phyloP scores from a whole-genome alignment of 2,113 vertebrate species.

The Engystomops pustulosus region DNA sequence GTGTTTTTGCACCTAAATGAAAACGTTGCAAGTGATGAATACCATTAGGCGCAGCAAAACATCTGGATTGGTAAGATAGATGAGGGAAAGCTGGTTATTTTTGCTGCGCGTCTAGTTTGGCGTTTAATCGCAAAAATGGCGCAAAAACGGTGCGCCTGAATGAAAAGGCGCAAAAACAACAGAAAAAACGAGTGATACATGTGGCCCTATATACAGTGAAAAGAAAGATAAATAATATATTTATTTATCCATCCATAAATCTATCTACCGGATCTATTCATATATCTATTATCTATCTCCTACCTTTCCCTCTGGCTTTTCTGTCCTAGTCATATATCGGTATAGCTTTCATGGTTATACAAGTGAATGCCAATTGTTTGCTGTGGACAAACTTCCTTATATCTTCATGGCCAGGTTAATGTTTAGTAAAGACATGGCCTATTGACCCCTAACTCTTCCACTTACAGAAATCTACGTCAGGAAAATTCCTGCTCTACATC shows the following conservation, averaged over 20 bases:
- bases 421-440: slow-evolving; percentile 12
- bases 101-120: no score
- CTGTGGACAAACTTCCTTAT: neutral
- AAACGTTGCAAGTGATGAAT: no score
- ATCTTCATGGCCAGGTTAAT: slow-evolving; percentile 52
- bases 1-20: no score
- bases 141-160: no score
- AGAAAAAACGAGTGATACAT: no score
- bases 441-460: slow-evolving; percentile 30
- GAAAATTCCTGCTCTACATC: neutral
- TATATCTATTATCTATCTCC: neutral
- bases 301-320: neutral
- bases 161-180: no score
- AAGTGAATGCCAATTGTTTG: neutral
- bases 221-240: no score
- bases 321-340: neutral
- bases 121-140: no score
- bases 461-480: neutral
- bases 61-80: no score
- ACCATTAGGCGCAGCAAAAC: no score
- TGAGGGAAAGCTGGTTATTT: no score
- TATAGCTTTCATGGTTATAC: neutral
- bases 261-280: neutral
- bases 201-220: no score
- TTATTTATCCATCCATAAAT: neutral